A percentile compares a stretch with the other conserved stretches of the same genome.
These are phyloP conservation scores for Brachyistius frenatus DNA, from an alignment of 2,113 vertebrate species.

Conservation along the genomic window DNA sequence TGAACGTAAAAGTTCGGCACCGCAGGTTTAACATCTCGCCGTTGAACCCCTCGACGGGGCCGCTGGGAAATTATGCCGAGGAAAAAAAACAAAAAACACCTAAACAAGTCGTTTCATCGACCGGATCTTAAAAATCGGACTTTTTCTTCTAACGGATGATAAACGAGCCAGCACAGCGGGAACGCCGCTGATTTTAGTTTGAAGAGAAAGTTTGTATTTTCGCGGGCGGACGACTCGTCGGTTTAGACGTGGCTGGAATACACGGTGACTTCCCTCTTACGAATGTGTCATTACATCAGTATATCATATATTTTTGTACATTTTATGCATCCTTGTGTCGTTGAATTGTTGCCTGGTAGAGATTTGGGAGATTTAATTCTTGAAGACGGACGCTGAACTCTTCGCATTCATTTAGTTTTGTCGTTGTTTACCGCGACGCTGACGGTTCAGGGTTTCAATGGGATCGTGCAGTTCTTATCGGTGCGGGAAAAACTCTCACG, in stretches of 20 bases:
- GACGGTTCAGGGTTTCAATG: conserved; percentile 56
- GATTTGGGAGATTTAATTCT: conserved; percentile 42
- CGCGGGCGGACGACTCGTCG: not conserved
- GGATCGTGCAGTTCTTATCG: conserved; percentile 20
- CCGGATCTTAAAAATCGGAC: not conserved
- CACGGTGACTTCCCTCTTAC: conserved; percentile 9
- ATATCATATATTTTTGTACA: conserved; percentile 74
- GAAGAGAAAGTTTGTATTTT: not conserved
- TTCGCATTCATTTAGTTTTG: not conserved
- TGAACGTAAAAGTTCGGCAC: too few relatives aligned
- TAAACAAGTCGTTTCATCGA: not conserved
- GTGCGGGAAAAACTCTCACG: not conserved
- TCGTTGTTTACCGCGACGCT: conserved; percentile 10
- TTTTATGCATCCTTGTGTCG: conserved; percentile 35
- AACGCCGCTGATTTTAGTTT: not conserved
- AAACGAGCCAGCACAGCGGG: not conserved
- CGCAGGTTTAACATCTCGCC: too few relatives aligned
- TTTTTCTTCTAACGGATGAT: not conserved
- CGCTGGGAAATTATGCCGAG: not conserved
- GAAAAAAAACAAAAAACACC: conserved; percentile 11
- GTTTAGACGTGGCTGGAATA: conserved; percentile 30
- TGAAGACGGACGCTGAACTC: conserved; percentile 6
- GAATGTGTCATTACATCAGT: conserved; percentile 51
- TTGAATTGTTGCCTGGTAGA: conserved; percentile 49
- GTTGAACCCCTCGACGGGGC: too few relatives aligned